Percentiles rank a stretch among this genome's conserved stretches.
These are phyloP conservation scores for Leucoptera coffeella DNA, from an alignment of 2,888 invertebrate species.

Conservation along the genomic window DNA sequence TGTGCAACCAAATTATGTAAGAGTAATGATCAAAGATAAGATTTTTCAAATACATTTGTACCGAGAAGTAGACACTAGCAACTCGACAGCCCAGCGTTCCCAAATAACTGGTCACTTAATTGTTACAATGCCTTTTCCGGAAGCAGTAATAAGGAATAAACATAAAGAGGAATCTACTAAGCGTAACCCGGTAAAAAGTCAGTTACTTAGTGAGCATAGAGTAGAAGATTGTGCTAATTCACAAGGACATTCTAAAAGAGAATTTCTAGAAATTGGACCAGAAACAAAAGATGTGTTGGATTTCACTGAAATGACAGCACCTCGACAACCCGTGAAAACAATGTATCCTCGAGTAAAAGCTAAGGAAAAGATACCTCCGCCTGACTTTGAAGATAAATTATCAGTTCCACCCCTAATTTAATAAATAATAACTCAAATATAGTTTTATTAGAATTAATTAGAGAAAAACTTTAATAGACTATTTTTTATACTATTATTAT, in stretches of 20 bases:
- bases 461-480: no score
- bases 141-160: constrained; percentile 17
- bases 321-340: constrained; percentile 12
- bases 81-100: constrained; percentile 72
- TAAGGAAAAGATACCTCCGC: constrained; percentile 26
- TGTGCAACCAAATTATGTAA: constrained; percentile 77
- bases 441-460: no score
- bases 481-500: no score
- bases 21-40: constrained; percentile 75
- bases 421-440: no score
- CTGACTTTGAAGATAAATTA: constrained; percentile 49
- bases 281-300: constrained; percentile 40
- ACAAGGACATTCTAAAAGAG: constrained; percentile 26
- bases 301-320: constrained; percentile 46
- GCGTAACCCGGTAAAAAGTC: no score
- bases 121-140: constrained; percentile 73
- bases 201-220: constrained; percentile 13
- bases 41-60: constrained; percentile 81
- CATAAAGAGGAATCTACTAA: constrained; percentile 7
- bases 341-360: constrained; percentile 19
- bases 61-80: constrained; percentile 71
- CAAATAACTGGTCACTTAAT: constrained; percentile 78
- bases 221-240: constrained; percentile 11
- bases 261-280: constrained; percentile 61
- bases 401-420: constrained; percentile 63